These are phyloP conservation scores for Cinara cedri DNA, from an alignment of 2,888 invertebrate genomes.

Conservation along the genomic window DNA sequence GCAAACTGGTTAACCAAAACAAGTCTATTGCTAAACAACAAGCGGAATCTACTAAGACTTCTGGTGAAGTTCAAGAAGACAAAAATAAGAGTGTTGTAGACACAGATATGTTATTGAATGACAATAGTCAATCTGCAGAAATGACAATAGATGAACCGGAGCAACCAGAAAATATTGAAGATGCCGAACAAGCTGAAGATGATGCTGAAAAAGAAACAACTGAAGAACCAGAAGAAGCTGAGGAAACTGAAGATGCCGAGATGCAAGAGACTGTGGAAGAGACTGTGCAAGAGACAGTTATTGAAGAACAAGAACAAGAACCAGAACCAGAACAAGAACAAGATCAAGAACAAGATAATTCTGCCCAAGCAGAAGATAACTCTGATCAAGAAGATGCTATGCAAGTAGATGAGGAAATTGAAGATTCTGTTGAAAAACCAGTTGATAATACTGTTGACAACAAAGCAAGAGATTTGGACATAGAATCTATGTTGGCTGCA, in stretches of 20 bases:
- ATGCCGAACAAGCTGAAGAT: neutral
- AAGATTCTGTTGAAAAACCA: neutral
- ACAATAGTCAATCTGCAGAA: conserved; percentile 4
- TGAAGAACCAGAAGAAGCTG: neutral
- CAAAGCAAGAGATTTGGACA: conserved; percentile 51
- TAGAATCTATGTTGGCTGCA: conserved; percentile 59
- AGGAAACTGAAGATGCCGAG: conserved; percentile 4
- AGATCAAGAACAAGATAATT: neutral
- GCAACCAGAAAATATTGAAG: neutral
- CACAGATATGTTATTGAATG: conserved; percentile 37
- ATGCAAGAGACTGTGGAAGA: neutral
- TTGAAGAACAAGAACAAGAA: too few relatives aligned
- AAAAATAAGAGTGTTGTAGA: conserved; percentile 3
- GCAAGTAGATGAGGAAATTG: neutral
- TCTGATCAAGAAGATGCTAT: neutral
- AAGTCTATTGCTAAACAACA: neutral
- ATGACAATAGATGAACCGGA: neutral
- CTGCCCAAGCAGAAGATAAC: conserved; percentile 1
- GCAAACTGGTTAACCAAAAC: neutral
- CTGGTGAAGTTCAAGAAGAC: neutral
- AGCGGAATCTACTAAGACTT: neutral
- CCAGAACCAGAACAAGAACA: neutral
- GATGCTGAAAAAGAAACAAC: neutral
- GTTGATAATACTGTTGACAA: neutral
- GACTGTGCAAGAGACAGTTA: neutral